Evolutionary conservation across 92 coral and sea anemone genomes (phyloP), one percentile per base, ranked within the genome.

Genomic region (Parazoanthus atlanticus): DNA sequence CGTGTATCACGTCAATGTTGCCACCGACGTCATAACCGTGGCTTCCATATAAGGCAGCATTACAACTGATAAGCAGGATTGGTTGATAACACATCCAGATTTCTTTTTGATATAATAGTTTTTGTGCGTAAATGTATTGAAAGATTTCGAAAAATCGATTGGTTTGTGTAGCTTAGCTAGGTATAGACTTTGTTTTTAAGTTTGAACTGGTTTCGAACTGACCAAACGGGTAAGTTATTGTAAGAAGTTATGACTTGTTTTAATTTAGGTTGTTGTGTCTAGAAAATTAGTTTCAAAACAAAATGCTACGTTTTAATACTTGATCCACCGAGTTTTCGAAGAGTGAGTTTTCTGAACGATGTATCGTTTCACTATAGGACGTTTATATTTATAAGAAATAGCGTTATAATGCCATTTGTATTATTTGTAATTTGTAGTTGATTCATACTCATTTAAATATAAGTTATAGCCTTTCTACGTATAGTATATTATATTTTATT

Each of bases 1-100:
- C 1, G 76, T 88, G 13, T 91, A 91, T 85, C 89, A 89, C 86
- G 90, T 94, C 72, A 77, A 93, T 47, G 87, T 92, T 38, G 95
- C 94, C 31, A 85, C 87, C 13, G 89, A 91, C 67, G 79, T 94
- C 75, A 87, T 94, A 76, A 86, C 77, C 15, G 81, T 83, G 77
- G 78, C 89, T 26, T 54, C 91, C 69, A 64, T 93, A 61, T 93
- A 81, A 87, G 30, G 40, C 25, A 84, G 58, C 61, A 49, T 28
- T 76, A 29, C 79, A 86, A 61, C 69, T 61, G 69, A 61, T 4
- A 5, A 21, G 26, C 8, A 23, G 15, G 69, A 23, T 2, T 21
- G 69, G 69, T 25, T 61, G 69, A 61, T 5, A 61, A 8, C 69
- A 21, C 49, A 9, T 46, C 49, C 49, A 46, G 49, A 46, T 46